These are phyloP conservation scores for Gonatopus flavifemur DNA, from an alignment of 1,140 invertebrate genomes.

Conservation along the genomic window DNA sequence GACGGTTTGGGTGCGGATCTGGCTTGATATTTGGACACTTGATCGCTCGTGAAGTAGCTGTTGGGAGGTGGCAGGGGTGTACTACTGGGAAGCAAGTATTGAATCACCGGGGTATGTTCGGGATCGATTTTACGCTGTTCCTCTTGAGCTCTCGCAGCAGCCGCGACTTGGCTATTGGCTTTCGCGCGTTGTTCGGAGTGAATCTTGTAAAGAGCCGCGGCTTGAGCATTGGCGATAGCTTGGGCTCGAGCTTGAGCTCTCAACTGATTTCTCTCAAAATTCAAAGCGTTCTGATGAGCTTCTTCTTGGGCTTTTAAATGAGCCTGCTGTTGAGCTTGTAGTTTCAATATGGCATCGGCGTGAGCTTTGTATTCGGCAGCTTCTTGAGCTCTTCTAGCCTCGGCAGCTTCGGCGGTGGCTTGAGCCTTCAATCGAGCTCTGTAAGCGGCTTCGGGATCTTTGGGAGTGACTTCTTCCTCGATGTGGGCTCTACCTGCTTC, in stretches of 20 bases:
- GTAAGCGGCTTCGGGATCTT: slow-evolving; percentile 47
- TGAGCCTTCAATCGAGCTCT: slow-evolving; percentile 47
- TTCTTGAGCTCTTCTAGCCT: slow-evolving; percentile 45
- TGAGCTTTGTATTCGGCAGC: slow-evolving; percentile 52
- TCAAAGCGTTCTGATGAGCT: slow-evolving; percentile 45
- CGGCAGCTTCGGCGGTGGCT: slow-evolving; percentile 40
- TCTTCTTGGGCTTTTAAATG: slow-evolving; percentile 52
- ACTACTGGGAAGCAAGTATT: slow-evolving; percentile 45
- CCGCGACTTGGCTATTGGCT: slow-evolving; percentile 47
- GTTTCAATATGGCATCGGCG: slow-evolving; percentile 48
- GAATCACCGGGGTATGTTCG: slow-evolving; percentile 45
- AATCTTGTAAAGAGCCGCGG: slow-evolving; percentile 46
- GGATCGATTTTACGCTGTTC: slow-evolving; percentile 41
- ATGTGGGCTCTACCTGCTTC: slow-evolving; percentile 47
- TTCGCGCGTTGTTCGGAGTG: slow-evolving; percentile 44
- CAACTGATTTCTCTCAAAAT: slow-evolving; percentile 50
- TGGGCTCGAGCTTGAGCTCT: slow-evolving; percentile 52
- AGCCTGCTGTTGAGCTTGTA: slow-evolving; percentile 50
- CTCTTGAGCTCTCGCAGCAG: slow-evolving; percentile 43
- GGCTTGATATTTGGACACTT: slow-evolving; percentile 44
- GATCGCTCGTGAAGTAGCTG: slow-evolving; percentile 43
- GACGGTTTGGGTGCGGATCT: slow-evolving; percentile 39
- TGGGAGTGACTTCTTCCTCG: slow-evolving; percentile 43
- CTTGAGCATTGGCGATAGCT: slow-evolving; percentile 51
- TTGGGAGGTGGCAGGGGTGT: slow-evolving; percentile 41